Percentiles rank a stretch among this genome's conserved stretches.
Evolutionary conservation across 2,113 vertebrate genomes (phyloP).

Genomic region (Pyrgilauda ruficollis): DNA sequence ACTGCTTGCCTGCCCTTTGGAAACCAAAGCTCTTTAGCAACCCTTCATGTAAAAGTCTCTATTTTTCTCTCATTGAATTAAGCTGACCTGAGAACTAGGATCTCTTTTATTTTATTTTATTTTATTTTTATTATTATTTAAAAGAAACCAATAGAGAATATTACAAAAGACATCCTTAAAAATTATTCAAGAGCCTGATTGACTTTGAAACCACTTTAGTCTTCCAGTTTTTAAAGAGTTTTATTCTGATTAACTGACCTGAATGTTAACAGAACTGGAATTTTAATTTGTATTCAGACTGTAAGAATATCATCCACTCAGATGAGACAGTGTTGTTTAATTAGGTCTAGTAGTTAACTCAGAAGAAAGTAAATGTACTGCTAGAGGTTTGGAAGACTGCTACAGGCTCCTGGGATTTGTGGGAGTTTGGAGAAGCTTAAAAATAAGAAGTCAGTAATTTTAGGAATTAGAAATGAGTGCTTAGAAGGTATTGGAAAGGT

Average conservation of each 20-base stretch:
- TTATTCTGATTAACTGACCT: conserved; percentile 73
- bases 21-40: conserved; percentile 46
- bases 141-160: conserved; percentile 20
- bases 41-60: conserved; percentile 34
- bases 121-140: background rate
- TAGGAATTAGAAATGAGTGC: conserved; percentile 34
- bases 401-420: conserved; percentile 57
- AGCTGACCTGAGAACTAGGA: conserved; percentile 11
- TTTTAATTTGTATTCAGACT: conserved; percentile 78
- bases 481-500: conserved; percentile 27
- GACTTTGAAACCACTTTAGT: conserved; percentile 77
- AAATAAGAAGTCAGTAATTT: conserved; percentile 56
- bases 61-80: conserved; percentile 42
- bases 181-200: conserved; percentile 37
- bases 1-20: conserved; percentile 51
- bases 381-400: conserved; percentile 48
- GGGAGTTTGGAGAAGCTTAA: conserved; percentile 62
- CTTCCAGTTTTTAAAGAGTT: conserved; percentile 64
- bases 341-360: conserved; percentile 78
- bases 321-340: conserved; percentile 74
- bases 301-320: conserved; percentile 62
- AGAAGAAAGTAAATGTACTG: conserved; percentile 65
- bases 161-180: conserved; percentile 10
- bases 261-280: conserved; percentile 70
- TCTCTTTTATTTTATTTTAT: background rate